Evolutionary conservation across 2,888 invertebrate species (phyloP), one percentile per base, ranked within the genome.

Genomic region (Rhagophthalmus giganteus): DNA sequence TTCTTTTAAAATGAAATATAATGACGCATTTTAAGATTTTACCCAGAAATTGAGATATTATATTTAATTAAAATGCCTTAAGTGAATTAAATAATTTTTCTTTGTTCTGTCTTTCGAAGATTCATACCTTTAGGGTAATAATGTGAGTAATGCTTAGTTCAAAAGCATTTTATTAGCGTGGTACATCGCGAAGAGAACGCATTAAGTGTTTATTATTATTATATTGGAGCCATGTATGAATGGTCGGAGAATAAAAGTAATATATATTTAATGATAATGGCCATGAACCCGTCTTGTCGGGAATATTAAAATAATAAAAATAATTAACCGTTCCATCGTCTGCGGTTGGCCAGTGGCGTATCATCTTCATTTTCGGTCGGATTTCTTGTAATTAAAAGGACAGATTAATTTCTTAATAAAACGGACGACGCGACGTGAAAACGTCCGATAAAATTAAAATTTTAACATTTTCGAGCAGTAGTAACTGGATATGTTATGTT

Each of bases 211-310:
- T 61, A 61, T 59, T 73, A 71, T 73, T 71, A 71, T 72, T 73
- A 73, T 68, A 70, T 67, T 65, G 72, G 70, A 73, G 74, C 73
- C 72, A 71, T 70, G 67, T 66, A 66, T 69, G 66, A 70, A 70
- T 66, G 69, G 69, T 68, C 66, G 65, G 66, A 65, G 68, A 67
- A 73, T 73, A 74, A 74, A 74, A 74, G 71, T 74, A 74, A 74
- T 73, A 72, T 51, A 74, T 74, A 74, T 74, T 74, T 75, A 75
- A 75, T 74, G 74, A 72, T 73, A 73, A 72, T 71, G 75, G 70
- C 75, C 75, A 62, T 75, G 75, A 74, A 74, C 75, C 72, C 73
- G 72, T 72, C 71, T 72, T 70, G 68, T 65, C 67, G 70, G 59
- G 70, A 67, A 71, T 73, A 73, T 73, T 73, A 73, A 73, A 74